These are phyloP conservation scores for Anguilla pacifica DNA, from an alignment of 2,797 vertebrate genomes.

Conservation along the genomic window DNA sequence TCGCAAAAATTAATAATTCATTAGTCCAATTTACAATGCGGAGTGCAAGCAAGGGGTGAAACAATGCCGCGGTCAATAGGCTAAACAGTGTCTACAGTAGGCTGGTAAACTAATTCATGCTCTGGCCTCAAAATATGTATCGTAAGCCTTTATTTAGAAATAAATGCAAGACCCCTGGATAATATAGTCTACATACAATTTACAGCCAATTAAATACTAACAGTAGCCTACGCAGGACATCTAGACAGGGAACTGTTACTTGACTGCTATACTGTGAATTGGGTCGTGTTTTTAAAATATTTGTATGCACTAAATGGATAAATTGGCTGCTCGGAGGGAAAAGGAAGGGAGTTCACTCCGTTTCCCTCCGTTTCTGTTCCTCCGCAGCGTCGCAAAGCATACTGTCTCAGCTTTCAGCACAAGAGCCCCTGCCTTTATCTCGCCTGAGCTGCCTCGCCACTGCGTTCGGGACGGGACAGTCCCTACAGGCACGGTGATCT, in stretches of 20 bases:
- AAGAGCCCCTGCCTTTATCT: background rate
- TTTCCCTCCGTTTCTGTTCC: background rate
- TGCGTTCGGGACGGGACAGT: background rate
- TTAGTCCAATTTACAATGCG: background rate
- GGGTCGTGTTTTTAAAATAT: background rate
- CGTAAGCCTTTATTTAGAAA: background rate
- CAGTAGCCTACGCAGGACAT: background rate
- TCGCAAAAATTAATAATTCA: background rate
- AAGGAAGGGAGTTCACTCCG: slow-evolving; percentile 18
- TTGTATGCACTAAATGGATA: background rate
- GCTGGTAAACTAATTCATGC: background rate
- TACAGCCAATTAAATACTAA: background rate
- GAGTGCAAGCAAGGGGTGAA: background rate
- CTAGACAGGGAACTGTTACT: background rate
- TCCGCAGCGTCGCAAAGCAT: background rate
- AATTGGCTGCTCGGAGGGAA: background rate
- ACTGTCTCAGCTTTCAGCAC: background rate
- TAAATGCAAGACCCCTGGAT: no score
- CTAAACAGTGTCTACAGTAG: background rate
- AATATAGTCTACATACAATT: no score
- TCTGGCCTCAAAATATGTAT: background rate
- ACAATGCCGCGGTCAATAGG: background rate
- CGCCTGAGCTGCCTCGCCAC: no score
- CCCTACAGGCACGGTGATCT: background rate
- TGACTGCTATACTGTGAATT: background rate